phyloP scores from a whole-genome alignment of 1,140 invertebrate species.

The Saccostrea cuccullata region DNA sequence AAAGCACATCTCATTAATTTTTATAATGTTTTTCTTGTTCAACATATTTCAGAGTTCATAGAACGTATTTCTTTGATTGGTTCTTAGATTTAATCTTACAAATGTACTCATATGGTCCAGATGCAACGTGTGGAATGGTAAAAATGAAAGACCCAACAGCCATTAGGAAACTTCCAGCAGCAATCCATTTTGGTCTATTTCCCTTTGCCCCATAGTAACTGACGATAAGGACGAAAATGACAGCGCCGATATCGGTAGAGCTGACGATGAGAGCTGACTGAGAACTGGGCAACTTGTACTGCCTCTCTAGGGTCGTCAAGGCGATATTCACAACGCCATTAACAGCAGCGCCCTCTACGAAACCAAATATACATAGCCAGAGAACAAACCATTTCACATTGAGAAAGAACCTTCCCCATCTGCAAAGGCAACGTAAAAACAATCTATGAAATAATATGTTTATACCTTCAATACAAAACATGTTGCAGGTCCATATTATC shows the following conservation, averaged over 20 bases:
- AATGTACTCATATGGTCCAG: slow-evolving; percentile 55
- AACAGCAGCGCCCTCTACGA: slow-evolving; percentile 86
- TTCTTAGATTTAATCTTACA: slow-evolving; percentile 3
- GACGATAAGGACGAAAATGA: slow-evolving; percentile 63
- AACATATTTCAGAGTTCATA: not conserved
- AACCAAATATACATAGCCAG: slow-evolving; percentile 55
- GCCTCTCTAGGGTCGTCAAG: slow-evolving; percentile 65
- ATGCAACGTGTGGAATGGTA: slow-evolving; percentile 64
- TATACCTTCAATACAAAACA: too few species aligned
- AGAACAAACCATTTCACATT: slow-evolving; percentile 59
- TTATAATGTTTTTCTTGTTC: not conserved
- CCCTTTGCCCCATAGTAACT: slow-evolving; percentile 63
- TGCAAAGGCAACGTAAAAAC: not conserved
- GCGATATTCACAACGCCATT: slow-evolving; percentile 90
- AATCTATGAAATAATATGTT: too few species aligned
- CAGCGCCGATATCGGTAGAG: slow-evolving; percentile 66
- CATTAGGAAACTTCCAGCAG: slow-evolving; percentile 60
- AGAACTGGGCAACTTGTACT: slow-evolving; percentile 64
- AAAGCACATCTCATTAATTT: not conserved
- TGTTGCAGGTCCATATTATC: too few species aligned
- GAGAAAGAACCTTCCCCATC: slow-evolving; percentile 11
- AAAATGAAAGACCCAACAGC: slow-evolving; percentile 68
- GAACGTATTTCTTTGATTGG: not conserved
- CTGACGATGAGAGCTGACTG: slow-evolving; percentile 66
- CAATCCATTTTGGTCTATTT: slow-evolving; percentile 61